Conservation (phyloP, 1,140 invertebrate species). For the Drosophila burlai region DNA sequence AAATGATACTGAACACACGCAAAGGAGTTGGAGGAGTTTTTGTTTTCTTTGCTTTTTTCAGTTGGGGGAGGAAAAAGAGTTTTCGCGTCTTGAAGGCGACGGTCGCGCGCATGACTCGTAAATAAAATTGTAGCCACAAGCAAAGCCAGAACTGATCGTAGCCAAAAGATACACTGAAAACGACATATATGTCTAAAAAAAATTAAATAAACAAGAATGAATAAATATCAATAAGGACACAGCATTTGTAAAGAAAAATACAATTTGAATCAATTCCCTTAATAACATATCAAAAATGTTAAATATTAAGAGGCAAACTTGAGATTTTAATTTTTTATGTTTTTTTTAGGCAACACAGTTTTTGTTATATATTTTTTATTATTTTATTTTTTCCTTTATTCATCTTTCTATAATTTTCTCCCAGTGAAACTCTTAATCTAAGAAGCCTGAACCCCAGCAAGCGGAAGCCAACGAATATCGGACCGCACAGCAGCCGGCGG, state of each 20-base stretch:
- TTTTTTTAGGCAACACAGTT: too few species aligned
- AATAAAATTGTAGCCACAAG: conserved; percentile 82
- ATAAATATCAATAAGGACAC: too few species aligned
- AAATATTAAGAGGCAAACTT: not conserved
- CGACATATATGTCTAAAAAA: not conserved
- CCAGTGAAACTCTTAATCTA: conserved; percentile 23
- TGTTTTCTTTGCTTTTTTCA: not conserved
- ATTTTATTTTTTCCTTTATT: not conserved
- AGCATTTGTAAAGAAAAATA: not conserved
- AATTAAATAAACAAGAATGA: not conserved
- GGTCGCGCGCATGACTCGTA: conserved; percentile 77
- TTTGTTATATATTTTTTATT: not conserved
- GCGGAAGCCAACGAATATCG: conserved; percentile 67
- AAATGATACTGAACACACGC: conserved; percentile 54
- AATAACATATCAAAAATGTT: not conserved
- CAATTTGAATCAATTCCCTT: not conserved
- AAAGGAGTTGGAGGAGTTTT: conserved; percentile 19
- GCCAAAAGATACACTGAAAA: conserved; percentile 5
- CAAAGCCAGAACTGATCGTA: conserved; percentile 31
- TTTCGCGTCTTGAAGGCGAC: conserved; percentile 65
- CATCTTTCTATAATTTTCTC: not conserved
- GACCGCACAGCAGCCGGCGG: conserved; percentile 68
- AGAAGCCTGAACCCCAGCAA: conserved; percentile 29
- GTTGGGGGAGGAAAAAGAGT: conserved; percentile 6
- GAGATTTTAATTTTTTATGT: too few species aligned